These are phyloP conservation scores for Temnothorax longispinosus DNA, from an alignment of 1,140 invertebrate species.

Conservation along the genomic window DNA sequence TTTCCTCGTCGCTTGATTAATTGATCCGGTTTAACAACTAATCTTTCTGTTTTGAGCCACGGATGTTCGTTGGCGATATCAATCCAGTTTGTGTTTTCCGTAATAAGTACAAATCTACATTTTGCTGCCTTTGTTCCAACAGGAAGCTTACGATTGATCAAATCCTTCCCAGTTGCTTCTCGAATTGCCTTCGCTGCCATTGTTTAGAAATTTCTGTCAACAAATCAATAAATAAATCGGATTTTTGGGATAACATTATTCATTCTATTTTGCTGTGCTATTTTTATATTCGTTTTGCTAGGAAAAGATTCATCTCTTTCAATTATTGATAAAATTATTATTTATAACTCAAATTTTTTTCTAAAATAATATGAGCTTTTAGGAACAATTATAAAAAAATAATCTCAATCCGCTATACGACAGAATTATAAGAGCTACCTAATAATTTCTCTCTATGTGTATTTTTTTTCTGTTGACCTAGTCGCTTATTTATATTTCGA, in stretches of 20 bases:
- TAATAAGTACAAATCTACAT: constrained; percentile 94
- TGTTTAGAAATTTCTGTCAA: constrained; percentile 53
- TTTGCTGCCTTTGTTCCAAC: constrained; percentile 89
- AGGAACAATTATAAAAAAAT: background rate
- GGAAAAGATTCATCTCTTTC: background rate
- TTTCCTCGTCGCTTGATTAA: constrained; percentile 99
- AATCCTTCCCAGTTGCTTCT: constrained; percentile 97
- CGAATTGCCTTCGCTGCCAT: constrained; percentile 99
- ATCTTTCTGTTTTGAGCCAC: constrained; percentile 93
- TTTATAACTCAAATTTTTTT: background rate
- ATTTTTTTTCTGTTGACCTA: no score
- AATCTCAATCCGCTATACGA: no score
- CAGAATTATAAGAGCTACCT: no score
- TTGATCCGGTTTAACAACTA: constrained; percentile 99
- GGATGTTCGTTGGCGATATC: constrained; percentile 91
- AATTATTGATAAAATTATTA: constrained; percentile 3
- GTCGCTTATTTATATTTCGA: no score
- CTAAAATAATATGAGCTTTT: background rate
- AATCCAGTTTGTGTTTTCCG: constrained; percentile 93
- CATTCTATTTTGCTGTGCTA: background rate
- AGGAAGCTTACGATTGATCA: constrained; percentile 95
- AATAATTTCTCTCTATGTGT: no score
- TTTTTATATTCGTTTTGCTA: background rate
- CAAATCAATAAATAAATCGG: background rate
- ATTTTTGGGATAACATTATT: background rate